These are phyloP conservation scores for Amia ocellicauda DNA, from an alignment of 2,113 vertebrate genomes.

Conservation along the genomic window DNA sequence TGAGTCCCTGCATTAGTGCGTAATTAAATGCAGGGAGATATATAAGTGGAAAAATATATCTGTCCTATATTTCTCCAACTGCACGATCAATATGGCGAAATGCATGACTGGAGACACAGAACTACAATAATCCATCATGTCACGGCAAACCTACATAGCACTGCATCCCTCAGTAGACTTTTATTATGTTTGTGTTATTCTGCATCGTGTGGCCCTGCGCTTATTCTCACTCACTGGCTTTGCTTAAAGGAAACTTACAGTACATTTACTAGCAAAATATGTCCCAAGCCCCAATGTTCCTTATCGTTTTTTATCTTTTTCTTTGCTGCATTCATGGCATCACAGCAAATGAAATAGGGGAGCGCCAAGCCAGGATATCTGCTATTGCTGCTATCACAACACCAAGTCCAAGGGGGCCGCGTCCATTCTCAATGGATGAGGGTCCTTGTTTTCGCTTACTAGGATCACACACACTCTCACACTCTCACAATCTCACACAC, in stretches of 20 bases:
- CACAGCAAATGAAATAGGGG: too few species aligned
- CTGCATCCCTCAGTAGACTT: constrained; percentile 45
- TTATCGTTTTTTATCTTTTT: too few species aligned
- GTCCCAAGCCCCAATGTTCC: too few species aligned
- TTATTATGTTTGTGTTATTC: constrained; percentile 38
- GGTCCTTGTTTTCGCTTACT: too few species aligned
- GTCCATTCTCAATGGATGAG: too few species aligned
- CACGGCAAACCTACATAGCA: constrained; percentile 53
- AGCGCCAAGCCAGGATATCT: too few species aligned
- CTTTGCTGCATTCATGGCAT: too few species aligned
- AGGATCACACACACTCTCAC: too few species aligned
- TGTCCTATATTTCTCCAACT: constrained; percentile 45
- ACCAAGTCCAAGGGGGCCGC: too few species aligned
- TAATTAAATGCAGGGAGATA: background rate
- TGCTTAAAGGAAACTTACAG: constrained; percentile 40
- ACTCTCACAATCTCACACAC: too few species aligned
- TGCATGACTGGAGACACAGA: constrained; percentile 57
- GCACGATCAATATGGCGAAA: constrained; percentile 43
- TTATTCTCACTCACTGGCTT: constrained; percentile 47
- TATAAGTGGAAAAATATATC: constrained; percentile 47
- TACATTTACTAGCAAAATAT: constrained; percentile 40
- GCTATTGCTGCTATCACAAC: too few species aligned
- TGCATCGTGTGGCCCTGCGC: constrained; percentile 27
- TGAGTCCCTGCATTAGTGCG: too few species aligned
- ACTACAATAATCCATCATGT: constrained; percentile 69